Base-by-base conservation (phyloP, 2,113 vertebrate genomes). In the Festucalex cinctus region DNA sequence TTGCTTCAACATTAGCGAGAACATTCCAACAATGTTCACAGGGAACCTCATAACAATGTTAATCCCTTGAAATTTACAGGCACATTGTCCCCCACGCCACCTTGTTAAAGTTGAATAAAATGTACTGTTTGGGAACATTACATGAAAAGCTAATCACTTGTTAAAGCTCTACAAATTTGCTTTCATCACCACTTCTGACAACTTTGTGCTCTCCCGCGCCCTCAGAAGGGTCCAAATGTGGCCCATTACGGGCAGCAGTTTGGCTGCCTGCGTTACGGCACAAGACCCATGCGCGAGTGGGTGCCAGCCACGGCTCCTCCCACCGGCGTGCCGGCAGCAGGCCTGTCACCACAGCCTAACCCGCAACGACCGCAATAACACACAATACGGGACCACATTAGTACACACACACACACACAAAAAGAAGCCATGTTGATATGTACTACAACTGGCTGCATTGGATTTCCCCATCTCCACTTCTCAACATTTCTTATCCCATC, bases 331-430 rank as follows among this genome's bases (percentile, higher is more conserved):
- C 73, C 85, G 83, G 49, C 84, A 84, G 41, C 84, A 85, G 57
- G 75, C 46, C 82, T 83, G 79, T 78, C 81, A 76, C 81, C 81
- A 87, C 80, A 86, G 68, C 71, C 88, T 89, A 24, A 71, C 77
- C 69, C 70, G 64, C 66, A 53, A 59, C 74, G 73, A 68, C 81
- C 78, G 76, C 16, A 75, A 68, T 12, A 41, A 41, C 9, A 4
- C 4, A 32, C 28, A 32, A 32, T 32, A 32, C 39, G 39, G 37
- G 39, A 41, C 39, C 12, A 12, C 3, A 41, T 41, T 41, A 32
- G 28, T 32, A 32, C 28, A 32, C 4, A 32, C n/a, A n/a, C n/a
- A n/a, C n/a, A n/a, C 37, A 39, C 0, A 12, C 39, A 13, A 41
- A 13, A 2, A 3, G 9, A 3, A 12, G 10, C 22, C 1, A 14